phyloP scores from a whole-genome alignment of 2,113 vertebrate species.

The Aegotheles bennettii region DNA sequence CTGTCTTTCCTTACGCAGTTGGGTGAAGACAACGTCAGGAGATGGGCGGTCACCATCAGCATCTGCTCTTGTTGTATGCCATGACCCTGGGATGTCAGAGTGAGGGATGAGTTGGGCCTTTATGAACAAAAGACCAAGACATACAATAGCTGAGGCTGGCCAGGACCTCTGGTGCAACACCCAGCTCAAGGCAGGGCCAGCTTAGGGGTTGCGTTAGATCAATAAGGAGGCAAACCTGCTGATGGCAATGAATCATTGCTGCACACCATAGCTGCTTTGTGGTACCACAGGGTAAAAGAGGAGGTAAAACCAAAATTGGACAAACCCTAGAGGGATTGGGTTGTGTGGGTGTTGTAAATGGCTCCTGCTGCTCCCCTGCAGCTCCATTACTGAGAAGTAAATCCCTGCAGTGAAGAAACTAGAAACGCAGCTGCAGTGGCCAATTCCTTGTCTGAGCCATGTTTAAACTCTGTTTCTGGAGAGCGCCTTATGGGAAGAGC shows the following conservation, averaged over 20 bases:
- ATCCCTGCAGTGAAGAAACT: neutral
- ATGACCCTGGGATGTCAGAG: neutral
- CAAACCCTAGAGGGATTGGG: neutral
- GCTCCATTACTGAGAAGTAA: neutral
- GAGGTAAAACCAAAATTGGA: neutral
- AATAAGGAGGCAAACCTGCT: neutral
- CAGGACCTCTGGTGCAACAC: neutral
- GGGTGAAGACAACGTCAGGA: neutral
- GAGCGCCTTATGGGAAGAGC: rapidly evolving
- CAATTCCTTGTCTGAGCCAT: neutral
- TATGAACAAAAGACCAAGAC: neutral
- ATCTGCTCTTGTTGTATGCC: neutral
- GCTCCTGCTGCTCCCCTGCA: neutral
- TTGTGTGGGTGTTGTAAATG: neutral
- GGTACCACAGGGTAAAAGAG: neutral
- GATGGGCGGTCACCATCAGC: no score
- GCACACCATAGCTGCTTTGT: neutral
- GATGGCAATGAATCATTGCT: neutral
- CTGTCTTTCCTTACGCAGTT: neutral
- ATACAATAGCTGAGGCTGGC: neutral
- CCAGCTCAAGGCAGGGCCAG: neutral
- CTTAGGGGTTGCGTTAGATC: neutral
- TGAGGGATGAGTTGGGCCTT: neutral
- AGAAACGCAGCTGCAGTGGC: neutral
- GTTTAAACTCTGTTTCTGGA: neutral